Percentiles rank a stretch among this genome's conserved stretches.
These are phyloP conservation scores for Tetranychus piercei DNA, from an alignment of 2,888 invertebrate species.

Conservation along the genomic window DNA sequence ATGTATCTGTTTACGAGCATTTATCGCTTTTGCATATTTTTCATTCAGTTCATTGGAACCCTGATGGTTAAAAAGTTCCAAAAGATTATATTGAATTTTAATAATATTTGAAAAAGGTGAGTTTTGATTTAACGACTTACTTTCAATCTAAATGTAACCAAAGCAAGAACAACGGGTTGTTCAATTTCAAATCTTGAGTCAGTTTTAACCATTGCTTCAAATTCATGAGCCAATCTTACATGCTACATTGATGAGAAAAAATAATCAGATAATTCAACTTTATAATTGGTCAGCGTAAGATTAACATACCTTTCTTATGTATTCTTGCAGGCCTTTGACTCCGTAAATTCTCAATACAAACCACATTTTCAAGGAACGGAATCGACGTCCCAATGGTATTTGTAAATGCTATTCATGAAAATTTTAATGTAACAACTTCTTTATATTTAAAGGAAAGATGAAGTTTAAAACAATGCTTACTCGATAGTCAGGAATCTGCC, in stretches of 20 bases:
- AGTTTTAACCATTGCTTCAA: conserved; percentile 56
- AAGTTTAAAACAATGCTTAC: conserved; percentile 22
- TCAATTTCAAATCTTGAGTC: conserved; percentile 76
- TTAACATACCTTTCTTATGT: conserved; percentile 51
- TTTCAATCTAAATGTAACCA: conserved; percentile 74
- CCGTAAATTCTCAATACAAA: conserved; percentile 87
- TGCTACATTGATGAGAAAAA: conserved; percentile 38
- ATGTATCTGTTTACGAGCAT: conserved; percentile 57
- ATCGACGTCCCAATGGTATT: conserved; percentile 79
- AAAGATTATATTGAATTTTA: not conserved
- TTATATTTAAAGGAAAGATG: not conserved
- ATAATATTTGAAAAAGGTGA: not conserved
- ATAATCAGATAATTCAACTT: not conserved
- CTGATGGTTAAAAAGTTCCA: not conserved
- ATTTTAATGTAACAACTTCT: not conserved
- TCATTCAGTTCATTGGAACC: conserved; percentile 58
- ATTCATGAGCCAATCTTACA: conserved; percentile 67
- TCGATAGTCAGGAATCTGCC: conserved; percentile 47
- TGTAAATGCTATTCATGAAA: conserved; percentile 63
- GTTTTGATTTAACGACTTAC: conserved; percentile 35
- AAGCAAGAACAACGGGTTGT: conserved; percentile 64
- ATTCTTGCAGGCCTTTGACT: conserved; percentile 73
- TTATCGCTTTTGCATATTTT: conserved; percentile 57
- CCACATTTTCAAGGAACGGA: conserved; percentile 89
- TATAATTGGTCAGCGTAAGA: not conserved